Conservation (phyloP, 2,888 invertebrate species). For the Mechanitis mazaeus region DNA sequence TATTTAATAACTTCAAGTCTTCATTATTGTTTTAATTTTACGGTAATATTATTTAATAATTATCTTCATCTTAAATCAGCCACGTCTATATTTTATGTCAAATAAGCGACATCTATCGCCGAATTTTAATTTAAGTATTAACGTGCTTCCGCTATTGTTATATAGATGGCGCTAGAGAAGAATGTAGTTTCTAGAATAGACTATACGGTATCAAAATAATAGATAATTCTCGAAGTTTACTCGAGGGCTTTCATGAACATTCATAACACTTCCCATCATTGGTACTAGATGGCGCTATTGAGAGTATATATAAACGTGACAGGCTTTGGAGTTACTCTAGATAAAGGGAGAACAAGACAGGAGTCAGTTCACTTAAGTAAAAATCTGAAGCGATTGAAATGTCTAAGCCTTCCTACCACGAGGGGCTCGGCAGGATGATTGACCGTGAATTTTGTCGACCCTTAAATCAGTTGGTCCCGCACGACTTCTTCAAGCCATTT, state of each 20-base stretch:
- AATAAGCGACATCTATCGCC: constrained; percentile 15
- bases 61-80: too few species aligned
- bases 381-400: constrained; percentile 28
- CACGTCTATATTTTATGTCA: background rate
- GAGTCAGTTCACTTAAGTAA: constrained; percentile 19
- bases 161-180: constrained; percentile 41
- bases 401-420: constrained; percentile 54
- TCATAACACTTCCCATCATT: constrained; percentile 28
- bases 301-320: constrained; percentile 38
- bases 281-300: constrained; percentile 42
- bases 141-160: constrained; percentile 35
- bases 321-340: too few species aligned
- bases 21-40: too few species aligned
- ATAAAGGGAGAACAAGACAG: background rate
- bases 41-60: too few species aligned
- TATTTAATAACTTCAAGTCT: too few species aligned
- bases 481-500: constrained; percentile 40
- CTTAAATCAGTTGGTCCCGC: constrained; percentile 35
- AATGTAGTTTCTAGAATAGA: background rate
- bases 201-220: constrained; percentile 12
- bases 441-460: constrained; percentile 54
- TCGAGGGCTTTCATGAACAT: constrained; percentile 37
- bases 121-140: background rate
- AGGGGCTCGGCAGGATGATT: constrained; percentile 53
- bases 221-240: constrained; percentile 19